Conservation (phyloP, 1,140 invertebrate genomes). For the Theocolax elegans region DNA sequence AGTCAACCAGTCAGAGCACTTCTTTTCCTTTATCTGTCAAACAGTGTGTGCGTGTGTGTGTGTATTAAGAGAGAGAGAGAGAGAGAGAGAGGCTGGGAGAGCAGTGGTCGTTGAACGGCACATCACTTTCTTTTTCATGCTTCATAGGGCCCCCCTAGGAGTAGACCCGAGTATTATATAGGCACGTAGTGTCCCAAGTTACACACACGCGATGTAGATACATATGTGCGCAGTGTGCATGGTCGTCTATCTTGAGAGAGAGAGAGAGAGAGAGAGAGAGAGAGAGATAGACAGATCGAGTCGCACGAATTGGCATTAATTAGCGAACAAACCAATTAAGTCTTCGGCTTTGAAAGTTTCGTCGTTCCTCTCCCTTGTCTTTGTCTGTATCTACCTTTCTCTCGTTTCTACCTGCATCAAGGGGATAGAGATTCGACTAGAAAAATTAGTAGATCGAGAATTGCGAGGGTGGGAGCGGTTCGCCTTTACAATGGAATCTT, state of each 20-base stretch:
- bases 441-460: not conserved
- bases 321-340: conserved; percentile 52
- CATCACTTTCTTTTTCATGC: conserved; percentile 16
- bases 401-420: not conserved
- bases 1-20: too few relatives aligned
- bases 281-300: conserved; percentile 29
- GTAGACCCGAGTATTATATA: not conserved
- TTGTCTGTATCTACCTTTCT: not conserved
- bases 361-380: conserved; percentile 4
- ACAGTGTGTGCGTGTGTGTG: too few relatives aligned
- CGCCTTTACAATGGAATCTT: too few relatives aligned
- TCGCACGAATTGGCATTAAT: conserved; percentile 53
- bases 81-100: not conserved
- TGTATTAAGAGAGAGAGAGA: too few relatives aligned
- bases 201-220: not conserved
- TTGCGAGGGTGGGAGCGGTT: not conserved
- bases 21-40: too few relatives aligned
- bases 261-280: conserved; percentile 38
- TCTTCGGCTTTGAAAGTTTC: conserved; percentile 43
- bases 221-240: not conserved
- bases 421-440: not conserved
- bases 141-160: not conserved
- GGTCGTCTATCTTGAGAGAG: not conserved
- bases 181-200: too few relatives aligned
- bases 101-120: not conserved